Conservation (phyloP, 2,113 vertebrate species). For the Scopus umbretta region DNA sequence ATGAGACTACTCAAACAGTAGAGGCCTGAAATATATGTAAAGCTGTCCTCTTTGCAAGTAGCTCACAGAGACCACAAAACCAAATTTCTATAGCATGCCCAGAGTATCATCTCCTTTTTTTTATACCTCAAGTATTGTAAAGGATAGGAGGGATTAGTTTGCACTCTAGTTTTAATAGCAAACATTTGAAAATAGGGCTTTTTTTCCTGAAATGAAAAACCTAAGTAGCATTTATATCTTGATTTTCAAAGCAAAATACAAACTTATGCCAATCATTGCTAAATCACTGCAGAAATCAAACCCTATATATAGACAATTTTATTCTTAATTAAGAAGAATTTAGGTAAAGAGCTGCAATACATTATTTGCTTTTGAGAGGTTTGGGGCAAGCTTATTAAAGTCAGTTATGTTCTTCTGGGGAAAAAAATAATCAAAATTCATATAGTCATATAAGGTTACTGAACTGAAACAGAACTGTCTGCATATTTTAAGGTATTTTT, state of each 20-base stretch:
- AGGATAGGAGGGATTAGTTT: background rate
- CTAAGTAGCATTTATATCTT: background rate
- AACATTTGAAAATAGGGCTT: background rate
- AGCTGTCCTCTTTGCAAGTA: background rate
- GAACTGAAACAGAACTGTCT: constrained; percentile 23
- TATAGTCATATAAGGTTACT: background rate
- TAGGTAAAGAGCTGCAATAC: background rate
- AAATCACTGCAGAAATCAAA: background rate
- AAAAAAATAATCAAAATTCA: background rate
- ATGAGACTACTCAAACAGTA: background rate
- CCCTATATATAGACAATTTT: background rate
- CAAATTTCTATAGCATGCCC: background rate
- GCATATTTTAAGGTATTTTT: background rate
- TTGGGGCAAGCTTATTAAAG: background rate
- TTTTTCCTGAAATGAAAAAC: background rate
- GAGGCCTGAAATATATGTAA: background rate
- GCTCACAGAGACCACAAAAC: background rate
- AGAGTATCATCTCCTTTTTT: background rate
- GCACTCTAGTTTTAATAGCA: background rate
- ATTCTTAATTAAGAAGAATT: background rate
- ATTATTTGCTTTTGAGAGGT: background rate
- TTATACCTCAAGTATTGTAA: background rate
- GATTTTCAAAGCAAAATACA: background rate
- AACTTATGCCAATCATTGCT: background rate
- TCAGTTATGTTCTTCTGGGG: background rate